These are phyloP conservation scores for Noctua comes DNA, from an alignment of 2,888 invertebrate genomes.

Conservation along the genomic window DNA sequence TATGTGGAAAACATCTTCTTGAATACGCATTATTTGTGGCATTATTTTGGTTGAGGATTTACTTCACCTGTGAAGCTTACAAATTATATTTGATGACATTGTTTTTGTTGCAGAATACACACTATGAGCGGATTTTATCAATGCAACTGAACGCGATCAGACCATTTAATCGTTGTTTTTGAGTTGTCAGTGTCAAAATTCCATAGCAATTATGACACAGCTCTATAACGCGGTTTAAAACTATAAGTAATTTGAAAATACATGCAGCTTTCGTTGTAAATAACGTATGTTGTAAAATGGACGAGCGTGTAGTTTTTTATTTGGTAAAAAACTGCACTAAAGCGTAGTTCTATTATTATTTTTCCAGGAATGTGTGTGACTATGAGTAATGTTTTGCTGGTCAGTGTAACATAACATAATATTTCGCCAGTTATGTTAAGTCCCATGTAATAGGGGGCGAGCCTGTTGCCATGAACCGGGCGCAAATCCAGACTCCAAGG, in stretches of 20 bases:
- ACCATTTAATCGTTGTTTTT: background rate
- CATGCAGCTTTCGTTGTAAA: background rate
- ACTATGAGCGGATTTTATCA: background rate
- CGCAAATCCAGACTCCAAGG: no score
- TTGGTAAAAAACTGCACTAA: background rate
- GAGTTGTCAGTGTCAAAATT: background rate
- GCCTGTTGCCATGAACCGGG: no score
- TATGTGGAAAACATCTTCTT: constrained; percentile 46
- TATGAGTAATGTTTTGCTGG: background rate
- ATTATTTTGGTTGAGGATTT: constrained; percentile 18
- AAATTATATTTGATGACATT: background rate
- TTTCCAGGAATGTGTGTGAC: background rate
- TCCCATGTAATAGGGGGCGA: no score
- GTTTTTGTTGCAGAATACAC: background rate
- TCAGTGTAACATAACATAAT: no score
- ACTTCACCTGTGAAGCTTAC: background rate
- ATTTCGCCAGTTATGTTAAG: no score
- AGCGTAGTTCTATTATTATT: background rate
- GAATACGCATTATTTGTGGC: constrained; percentile 38
- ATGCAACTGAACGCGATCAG: background rate
- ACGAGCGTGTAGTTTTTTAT: background rate
- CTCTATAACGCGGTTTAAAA: background rate
- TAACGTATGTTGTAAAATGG: background rate
- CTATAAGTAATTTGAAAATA: background rate
- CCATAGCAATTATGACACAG: background rate